These are phyloP conservation scores for Rhegmatorhina hoffmannsi DNA, from an alignment of 2,113 vertebrate species.

Conservation along the genomic window DNA sequence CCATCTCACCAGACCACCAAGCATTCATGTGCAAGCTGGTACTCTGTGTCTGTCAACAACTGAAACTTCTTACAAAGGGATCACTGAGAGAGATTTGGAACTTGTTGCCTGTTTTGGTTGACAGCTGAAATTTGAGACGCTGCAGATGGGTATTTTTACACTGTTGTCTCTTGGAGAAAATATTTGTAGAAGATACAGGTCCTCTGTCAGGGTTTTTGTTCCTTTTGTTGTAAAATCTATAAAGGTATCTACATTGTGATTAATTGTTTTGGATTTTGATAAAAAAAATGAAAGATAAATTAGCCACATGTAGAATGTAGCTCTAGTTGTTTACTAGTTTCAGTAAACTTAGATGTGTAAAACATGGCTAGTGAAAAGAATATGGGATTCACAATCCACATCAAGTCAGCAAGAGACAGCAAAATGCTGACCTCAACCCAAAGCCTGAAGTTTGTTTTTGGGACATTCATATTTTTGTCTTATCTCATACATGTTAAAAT, in stretches of 20 bases:
- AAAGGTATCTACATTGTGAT: not conserved
- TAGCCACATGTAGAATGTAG: not conserved
- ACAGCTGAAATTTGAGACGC: constrained; percentile 45
- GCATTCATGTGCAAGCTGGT: constrained; percentile 28
- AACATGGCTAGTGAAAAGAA: not conserved
- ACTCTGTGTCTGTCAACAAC: constrained; percentile 43
- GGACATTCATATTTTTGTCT: not conserved
- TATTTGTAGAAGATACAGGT: not conserved
- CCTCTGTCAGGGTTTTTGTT: not conserved
- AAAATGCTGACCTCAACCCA: not conserved
- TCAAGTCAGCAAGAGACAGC: not conserved
- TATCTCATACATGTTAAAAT: not conserved
- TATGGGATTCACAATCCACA: rapidly evolving
- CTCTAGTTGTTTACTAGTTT: not conserved
- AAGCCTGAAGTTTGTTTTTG: not conserved
- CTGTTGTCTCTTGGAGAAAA: not conserved
- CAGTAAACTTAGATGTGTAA: not conserved
- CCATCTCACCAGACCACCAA: not conserved
- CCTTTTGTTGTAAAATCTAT: not conserved
- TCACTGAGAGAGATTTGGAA: constrained; percentile 54
- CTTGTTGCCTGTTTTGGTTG: constrained; percentile 28
- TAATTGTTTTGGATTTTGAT: not conserved
- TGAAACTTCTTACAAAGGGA: constrained; percentile 31
- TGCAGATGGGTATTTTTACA: constrained; percentile 25
- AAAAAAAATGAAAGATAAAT: not conserved